phyloP scores from a whole-genome alignment of 2,797 vertebrate genomes.

The Echiichthys vipera region DNA sequence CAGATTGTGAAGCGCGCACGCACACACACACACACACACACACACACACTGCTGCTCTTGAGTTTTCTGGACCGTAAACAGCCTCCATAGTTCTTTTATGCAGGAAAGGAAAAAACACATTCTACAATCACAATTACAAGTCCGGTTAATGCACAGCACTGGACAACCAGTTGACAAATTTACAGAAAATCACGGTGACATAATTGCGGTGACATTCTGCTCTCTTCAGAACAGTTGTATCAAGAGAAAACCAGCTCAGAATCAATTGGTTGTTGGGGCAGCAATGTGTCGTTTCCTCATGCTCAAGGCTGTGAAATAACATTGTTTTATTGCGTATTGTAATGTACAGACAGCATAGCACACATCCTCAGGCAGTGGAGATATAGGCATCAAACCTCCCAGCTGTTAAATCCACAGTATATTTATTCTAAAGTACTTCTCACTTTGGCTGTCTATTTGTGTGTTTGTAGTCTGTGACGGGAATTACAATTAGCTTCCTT shows the following conservation, averaged over 20 bases:
- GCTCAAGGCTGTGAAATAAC: neutral
- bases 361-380: neutral
- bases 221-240: neutral
- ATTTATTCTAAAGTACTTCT: neutral
- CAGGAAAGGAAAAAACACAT: neutral
- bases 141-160: neutral
- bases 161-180: neutral
- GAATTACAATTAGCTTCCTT: too few species aligned
- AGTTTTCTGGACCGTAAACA: slow-evolving; percentile 5
- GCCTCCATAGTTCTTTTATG: neutral
- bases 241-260: neutral
- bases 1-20: neutral
- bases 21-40: too few species aligned
- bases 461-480: slow-evolving; percentile 29
- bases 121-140: slow-evolving; percentile 4
- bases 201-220: neutral
- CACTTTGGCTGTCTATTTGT: slow-evolving; percentile 29
- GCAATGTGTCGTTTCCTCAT: neutral
- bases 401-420: slow-evolving; percentile 7
- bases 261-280: neutral
- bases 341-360: slow-evolving; percentile 4
- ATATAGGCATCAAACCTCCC: neutral
- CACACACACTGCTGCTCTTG: neutral
- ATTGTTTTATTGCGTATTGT: neutral
- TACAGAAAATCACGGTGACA: neutral